Evolutionary conservation across 2,797 vertebrate genomes (phyloP), one percentile per base, ranked within the genome.

Genomic region (Tangara arthus): DNA sequence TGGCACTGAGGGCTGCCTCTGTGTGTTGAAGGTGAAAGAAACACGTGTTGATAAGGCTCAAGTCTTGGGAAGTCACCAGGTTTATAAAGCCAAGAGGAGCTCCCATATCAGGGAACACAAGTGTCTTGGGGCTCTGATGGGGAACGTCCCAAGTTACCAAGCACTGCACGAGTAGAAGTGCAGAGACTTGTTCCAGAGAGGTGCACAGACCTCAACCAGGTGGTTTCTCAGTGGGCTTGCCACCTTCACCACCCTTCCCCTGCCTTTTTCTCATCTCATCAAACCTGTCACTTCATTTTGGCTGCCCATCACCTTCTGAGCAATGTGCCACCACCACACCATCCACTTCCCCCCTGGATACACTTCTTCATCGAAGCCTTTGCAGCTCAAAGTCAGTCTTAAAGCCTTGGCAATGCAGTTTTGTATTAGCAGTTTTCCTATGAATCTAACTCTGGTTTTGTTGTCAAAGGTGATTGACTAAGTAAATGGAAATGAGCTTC

Each of bases 401-500:
- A 9, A 18, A 28, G 35, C 56, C 64, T 69, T 41, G 30, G 34
- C 34, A 42, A 17, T 15, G 18, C 26, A 73, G 15, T 44, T 46
- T 44, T 46, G 18, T 56, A 37, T 66, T 79, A 84, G 63, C n/a
- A 76, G 18, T 42, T 57, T 87, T 75, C 41, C 17, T 52, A 59
- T 46, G 41, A 78, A 65, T 66, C 56, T 44, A 22, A 11, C 21
- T 49, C 75, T 77, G 78, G 64, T 56, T 87, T 59, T 69, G 26
- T 82, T 90, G 49, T 46, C 2, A 0, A 71, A 89, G 75, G 77
- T 95, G 95, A 92, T 64, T 52, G 94, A 89, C 90, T 87, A 35
- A 83, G 77, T 70, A 73, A 85, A 93, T 94, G 90, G 70, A 96
- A 97, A 95, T 82, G 60, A 90, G 55, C 92, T 96, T 87, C 56